Evolutionary conservation across 2,888 invertebrate genomes (phyloP), one percentile per base, ranked within the genome.

Genomic region (Gymnoscelis rufifasciata): DNA sequence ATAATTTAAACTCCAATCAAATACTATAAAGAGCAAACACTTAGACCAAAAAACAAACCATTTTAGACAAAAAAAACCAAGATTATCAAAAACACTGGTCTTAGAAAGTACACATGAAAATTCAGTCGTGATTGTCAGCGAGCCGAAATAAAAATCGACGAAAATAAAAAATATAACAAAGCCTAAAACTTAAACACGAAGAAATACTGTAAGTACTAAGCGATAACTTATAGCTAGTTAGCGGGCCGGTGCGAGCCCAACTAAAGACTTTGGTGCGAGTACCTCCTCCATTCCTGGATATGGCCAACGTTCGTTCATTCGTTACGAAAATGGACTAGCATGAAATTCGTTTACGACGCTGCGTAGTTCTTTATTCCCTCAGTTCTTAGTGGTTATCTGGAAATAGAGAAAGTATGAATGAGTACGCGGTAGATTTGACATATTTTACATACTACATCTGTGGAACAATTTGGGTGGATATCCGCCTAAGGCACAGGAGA

Each of bases 171-270:
- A 72, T 68, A 65, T 53, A 65, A 65, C 57, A 59, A 66, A 74
- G 68, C 66, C 66, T 74, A 76, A 52, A 39, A 70, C 75, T 74
- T 73, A 83, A 83, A 78, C 71, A 77, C 72, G 64, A 83, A 86
- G 86, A 88, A 88, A 88, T 88, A 88, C 87, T 87, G 87, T 87
- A 86, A 87, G 86, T 86, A 87, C 86, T 83, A 78, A 70, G 66
- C 56, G 51, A 54, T 56, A 47, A 38, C 64, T 66, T 72, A 68
- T 57, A 62, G 57, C 52, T 64, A 68, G 57, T 51, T 66, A 70
- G 68, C 57, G 64, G 54, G 66, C 68, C 66, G 52, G 38, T 38
- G 53, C 56, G 65, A 56, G 62, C 58, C 66, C 70, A 66, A 68
- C 71, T 71, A 69, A 66, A 74, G 71, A 76, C 86, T 86, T 86